Evolutionary conservation across 2,113 vertebrate genomes (phyloP).

Genomic region (Eonycteris spelaea): DNA sequence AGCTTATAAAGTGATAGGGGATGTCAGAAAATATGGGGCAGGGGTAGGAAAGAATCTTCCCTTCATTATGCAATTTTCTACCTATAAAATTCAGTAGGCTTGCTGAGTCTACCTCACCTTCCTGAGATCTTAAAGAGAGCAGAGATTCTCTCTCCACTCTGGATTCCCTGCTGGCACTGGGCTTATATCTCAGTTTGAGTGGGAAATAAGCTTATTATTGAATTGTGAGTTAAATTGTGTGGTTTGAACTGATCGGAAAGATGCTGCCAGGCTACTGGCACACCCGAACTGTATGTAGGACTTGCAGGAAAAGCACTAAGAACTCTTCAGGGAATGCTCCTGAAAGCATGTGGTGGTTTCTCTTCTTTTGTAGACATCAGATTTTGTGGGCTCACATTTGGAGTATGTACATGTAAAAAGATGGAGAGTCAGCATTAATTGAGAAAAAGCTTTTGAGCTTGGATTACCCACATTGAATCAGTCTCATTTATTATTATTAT

Average conservation of each 20-base stretch:
- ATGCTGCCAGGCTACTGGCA: not conserved
- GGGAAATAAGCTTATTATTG: not conserved
- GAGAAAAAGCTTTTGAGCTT: not conserved
- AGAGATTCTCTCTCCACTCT: not conserved
- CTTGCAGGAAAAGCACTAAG: not conserved
- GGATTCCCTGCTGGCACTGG: not conserved
- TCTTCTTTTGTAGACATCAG: not conserved
- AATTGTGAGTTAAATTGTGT: conserved; percentile 9
- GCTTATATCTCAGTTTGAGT: not conserved
- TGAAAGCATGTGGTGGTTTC: not conserved
- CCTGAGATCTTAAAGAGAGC: not conserved
- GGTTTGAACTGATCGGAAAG: not conserved
- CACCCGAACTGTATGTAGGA: not conserved
- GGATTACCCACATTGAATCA: not conserved
- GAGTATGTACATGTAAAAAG: not conserved
- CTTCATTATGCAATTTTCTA: not conserved
- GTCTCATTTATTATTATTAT: not conserved
- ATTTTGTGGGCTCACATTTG: not conserved
- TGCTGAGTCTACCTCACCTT: not conserved
- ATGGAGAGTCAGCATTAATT: not conserved
- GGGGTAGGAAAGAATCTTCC: not conserved
- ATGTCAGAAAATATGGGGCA: not conserved
- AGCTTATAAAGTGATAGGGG: not conserved
- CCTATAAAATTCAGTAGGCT: not conserved
- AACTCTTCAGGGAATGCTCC: not conserved